phyloP scores from a whole-genome alignment of 2,113 vertebrate genomes.

The Monopterus albus region DNA sequence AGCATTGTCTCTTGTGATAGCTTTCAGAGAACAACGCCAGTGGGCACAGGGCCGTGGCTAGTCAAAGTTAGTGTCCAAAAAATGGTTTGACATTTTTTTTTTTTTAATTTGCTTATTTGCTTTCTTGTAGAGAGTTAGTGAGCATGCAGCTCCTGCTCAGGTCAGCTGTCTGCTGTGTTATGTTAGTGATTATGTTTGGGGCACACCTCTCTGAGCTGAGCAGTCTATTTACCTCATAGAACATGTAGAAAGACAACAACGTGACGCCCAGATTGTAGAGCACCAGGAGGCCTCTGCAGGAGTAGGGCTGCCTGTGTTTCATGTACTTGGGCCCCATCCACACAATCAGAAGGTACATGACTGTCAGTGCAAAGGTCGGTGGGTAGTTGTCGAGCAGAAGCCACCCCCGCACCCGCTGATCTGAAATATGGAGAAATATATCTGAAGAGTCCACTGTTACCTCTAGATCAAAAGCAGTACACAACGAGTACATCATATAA shows the following conservation, averaged over 20 bases:
- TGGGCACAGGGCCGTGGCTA: not conserved
- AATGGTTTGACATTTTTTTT: not conserved
- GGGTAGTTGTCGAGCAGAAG: constrained; percentile 92
- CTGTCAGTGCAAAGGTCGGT: constrained; percentile 90
- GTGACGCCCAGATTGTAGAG: constrained; percentile 94
- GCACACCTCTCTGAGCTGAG: not conserved
- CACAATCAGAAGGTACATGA: constrained; percentile 91
- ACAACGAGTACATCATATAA: not conserved
- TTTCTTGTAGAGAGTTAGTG: not conserved
- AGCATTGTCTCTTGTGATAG: constrained; percentile 23
- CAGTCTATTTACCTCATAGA: constrained; percentile 88
- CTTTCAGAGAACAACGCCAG: constrained; percentile 17
- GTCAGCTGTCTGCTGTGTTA: not conserved
- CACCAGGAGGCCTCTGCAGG: constrained; percentile 89
- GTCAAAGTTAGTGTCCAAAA: constrained; percentile 4
- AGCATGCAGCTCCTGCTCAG: not conserved
- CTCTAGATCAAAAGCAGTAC: not conserved
- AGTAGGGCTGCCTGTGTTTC: constrained; percentile 87
- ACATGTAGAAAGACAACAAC: constrained; percentile 94
- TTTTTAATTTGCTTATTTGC: not conserved
- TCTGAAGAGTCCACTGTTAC: constrained; percentile 23
- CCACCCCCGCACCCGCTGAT: constrained; percentile 93
- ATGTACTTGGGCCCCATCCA: constrained; percentile 98
- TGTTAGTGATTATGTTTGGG: constrained; percentile 11
- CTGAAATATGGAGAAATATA: constrained; percentile 83